Evolutionary conservation across 2,113 vertebrate genomes (phyloP).

Genomic region (Bambusicola thoracicus): DNA sequence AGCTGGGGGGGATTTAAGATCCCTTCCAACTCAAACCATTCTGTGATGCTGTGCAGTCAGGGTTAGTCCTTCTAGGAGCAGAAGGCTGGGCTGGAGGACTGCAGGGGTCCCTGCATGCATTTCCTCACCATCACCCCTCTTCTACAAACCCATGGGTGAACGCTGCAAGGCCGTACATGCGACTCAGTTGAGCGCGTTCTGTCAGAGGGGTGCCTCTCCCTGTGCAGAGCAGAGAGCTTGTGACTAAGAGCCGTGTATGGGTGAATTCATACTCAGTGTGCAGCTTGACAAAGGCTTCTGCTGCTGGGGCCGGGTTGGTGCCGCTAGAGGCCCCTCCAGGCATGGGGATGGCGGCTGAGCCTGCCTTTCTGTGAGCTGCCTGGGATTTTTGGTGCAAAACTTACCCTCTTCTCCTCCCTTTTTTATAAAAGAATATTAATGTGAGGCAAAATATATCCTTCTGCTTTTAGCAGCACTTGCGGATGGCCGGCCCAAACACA

Average conservation of each 20-base stretch:
- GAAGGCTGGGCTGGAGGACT: background rate
- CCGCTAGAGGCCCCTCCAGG: constrained; percentile 23
- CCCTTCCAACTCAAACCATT: too few species aligned
- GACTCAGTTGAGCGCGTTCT: accelerated
- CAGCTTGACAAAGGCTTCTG: accelerated
- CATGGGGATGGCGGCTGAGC: background rate
- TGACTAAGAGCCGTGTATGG: accelerated
- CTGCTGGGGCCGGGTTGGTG: background rate
- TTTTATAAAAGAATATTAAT: too few species aligned
- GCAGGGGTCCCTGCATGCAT: background rate
- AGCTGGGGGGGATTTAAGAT: too few species aligned
- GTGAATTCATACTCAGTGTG: too few species aligned
- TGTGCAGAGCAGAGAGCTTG: accelerated
- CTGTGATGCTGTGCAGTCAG: background rate
- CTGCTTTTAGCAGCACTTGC: background rate
- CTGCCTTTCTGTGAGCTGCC: too few species aligned
- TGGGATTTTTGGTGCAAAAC: background rate
- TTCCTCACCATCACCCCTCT: accelerated
- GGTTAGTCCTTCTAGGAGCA: background rate
- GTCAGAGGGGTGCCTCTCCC: background rate
- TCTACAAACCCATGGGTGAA: background rate
- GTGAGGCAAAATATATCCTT: background rate
- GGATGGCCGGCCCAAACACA: background rate
- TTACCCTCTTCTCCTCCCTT: background rate
- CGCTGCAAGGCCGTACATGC: accelerated